phyloP scores from a whole-genome alignment of 2,888 invertebrate genomes.

The Drosophila diplacantha region DNA sequence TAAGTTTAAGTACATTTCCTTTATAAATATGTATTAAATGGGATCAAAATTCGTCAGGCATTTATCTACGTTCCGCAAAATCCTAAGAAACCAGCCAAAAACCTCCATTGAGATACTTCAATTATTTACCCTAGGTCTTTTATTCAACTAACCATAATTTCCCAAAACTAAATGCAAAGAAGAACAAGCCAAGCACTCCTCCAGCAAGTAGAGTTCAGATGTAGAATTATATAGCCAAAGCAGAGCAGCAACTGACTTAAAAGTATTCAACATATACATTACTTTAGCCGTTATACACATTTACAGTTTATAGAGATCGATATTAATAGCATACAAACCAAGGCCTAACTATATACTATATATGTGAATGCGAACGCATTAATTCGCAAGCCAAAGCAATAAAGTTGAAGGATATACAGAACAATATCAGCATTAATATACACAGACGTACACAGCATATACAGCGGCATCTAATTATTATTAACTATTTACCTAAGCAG shows the following conservation, averaged over 20 bases:
- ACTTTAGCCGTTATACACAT: slow-evolving; percentile 37
- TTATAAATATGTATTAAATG: slow-evolving; percentile 40
- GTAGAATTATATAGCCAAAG: slow-evolving; percentile 27
- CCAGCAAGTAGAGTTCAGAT: slow-evolving; percentile 32
- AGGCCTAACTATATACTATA: slow-evolving; percentile 37
- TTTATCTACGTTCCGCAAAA: slow-evolving; percentile 43
- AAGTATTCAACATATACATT: slow-evolving; percentile 34
- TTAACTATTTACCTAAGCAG: slow-evolving; percentile 62
- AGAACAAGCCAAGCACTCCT: slow-evolving; percentile 25
- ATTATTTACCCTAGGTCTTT: slow-evolving; percentile 24
- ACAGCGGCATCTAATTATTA: slow-evolving; percentile 35
- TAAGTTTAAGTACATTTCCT: slow-evolving; percentile 30
- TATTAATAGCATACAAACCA: slow-evolving; percentile 33
- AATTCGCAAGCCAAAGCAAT: slow-evolving; percentile 40
- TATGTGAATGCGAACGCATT: slow-evolving; percentile 23
- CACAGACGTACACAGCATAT: slow-evolving; percentile 11
- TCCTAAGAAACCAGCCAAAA: slow-evolving; percentile 14
- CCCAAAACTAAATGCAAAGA: slow-evolving; percentile 2
- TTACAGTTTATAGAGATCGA: slow-evolving; percentile 31
- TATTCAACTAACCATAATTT: slow-evolving; percentile 28
- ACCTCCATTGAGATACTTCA: slow-evolving; percentile 3
- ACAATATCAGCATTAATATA: slow-evolving; percentile 37
- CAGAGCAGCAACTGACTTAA: slow-evolving; percentile 12
- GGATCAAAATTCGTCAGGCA: slow-evolving; percentile 56
- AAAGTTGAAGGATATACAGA: slow-evolving; percentile 36